A percentile compares a stretch with the other conserved stretches of the same genome.
Evolutionary conservation across 2,797 vertebrate species (phyloP).

Genomic region (Steatocranus sp.): DNA sequence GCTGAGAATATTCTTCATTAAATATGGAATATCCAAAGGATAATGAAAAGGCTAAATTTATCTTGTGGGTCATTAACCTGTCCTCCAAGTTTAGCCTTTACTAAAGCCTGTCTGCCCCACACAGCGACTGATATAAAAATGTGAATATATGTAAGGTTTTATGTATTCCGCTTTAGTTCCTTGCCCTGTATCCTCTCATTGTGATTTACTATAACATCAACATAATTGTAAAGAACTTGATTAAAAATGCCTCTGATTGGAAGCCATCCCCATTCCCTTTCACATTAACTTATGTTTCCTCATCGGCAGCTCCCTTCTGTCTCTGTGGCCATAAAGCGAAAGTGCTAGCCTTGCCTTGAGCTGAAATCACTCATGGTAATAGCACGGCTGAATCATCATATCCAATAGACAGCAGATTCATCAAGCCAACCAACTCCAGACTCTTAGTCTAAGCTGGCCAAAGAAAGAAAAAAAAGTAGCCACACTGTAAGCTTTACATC

Average conservation of each 20-base stretch:
- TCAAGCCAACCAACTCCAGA: slow-evolving; percentile 52
- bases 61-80: slow-evolving; percentile 62
- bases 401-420: slow-evolving; percentile 68
- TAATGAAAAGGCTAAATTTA: slow-evolving; percentile 58
- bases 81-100: slow-evolving; percentile 5
- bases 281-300: slow-evolving; percentile 61
- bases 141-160: background rate
- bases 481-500: slow-evolving; percentile 22
- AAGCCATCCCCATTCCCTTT: slow-evolving; percentile 36
- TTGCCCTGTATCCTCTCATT: background rate
- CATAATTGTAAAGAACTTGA: slow-evolving; percentile 32
- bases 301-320: slow-evolving; percentile 47
- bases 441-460: slow-evolving; percentile 36
- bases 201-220: slow-evolving; percentile 9
- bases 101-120: background rate
- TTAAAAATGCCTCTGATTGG: slow-evolving; percentile 53
- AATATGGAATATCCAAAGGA: slow-evolving; percentile 37
- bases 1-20: slow-evolving; percentile 44
- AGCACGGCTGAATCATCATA: slow-evolving; percentile 70
- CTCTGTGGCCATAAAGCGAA: slow-evolving; percentile 50
- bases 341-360: slow-evolving; percentile 53
- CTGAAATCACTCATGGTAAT: slow-evolving; percentile 70
- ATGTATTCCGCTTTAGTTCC: background rate
- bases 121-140: background rate
- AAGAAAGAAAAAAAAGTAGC: slow-evolving; percentile 14